Base-by-base conservation (phyloP, 2,888 invertebrate genomes). In the Clivina fossor region DNA sequence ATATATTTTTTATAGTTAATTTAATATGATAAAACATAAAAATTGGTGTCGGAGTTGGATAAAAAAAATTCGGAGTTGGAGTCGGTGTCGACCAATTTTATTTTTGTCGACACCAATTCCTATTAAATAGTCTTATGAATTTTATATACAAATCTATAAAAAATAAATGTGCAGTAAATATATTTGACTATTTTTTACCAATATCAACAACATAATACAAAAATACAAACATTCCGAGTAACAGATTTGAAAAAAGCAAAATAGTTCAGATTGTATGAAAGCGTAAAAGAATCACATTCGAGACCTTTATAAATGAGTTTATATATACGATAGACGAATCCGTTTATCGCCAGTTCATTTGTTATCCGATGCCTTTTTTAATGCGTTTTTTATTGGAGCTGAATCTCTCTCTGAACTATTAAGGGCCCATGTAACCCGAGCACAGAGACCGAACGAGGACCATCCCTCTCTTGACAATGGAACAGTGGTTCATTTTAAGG, bases 401-500 rank as follows among this genome's bases (percentile, higher is more conserved):
- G 65, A 67, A 68, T 67, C n/a, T n/a, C n/a, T n/a, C n/a, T n/a
- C 68, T 67, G 64, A 66, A 66, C 67, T 66, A 68, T 64, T 67
- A 66, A 65, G 62, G 64, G 63, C 58, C 30, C 63, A 59, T 65
- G 70, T 68, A 70, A 70, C 63, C 62, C 60, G 70, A 70, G 67
- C 61, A 64, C 61, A 67, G 66, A 68, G 67, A 67, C 65, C 60
- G 63, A 60, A 53, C 61, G 54, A 61, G 60, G 68, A n/a, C n/a
- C n/a, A n/a, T n/a, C n/a, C n/a, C n/a, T n/a, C n/a, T n/a, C n/a
- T n/a, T n/a, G n/a, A 66, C 68, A 70, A 69, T 67, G 70, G 64
- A 62, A n/a, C n/a, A n/a, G n/a, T n/a, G 65, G 67, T 68, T 71
- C 71, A 69, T 71, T 72, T 71, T 71, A 71, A 71, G 69, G 71